These are phyloP conservation scores for Hydra vulgaris DNA, from an alignment of 30 jellyfish, hydroid and myxozoan genomes.

Conservation along the genomic window DNA sequence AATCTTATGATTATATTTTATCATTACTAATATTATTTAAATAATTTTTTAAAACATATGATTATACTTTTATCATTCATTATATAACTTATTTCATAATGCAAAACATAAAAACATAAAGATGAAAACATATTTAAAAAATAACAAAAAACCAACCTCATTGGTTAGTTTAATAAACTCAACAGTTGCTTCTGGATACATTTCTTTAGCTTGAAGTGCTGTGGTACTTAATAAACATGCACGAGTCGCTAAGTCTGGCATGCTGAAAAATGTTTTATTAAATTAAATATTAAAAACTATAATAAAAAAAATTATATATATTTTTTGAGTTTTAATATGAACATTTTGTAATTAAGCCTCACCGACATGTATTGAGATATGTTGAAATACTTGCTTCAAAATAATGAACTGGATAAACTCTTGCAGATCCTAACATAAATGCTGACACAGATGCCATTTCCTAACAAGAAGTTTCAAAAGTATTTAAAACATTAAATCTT, in stretches of 20 bases:
- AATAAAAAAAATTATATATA: too few species aligned
- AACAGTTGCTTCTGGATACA: conserved; percentile 78
- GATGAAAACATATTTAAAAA: too few species aligned
- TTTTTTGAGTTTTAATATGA: too few species aligned
- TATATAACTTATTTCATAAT: too few species aligned
- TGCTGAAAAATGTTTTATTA: conserved; percentile 36
- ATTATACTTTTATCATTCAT: too few species aligned
- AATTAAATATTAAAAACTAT: too few species aligned
- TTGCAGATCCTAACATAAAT: conserved; percentile 51
- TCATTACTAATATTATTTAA: too few species aligned
- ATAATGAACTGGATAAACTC: conserved; percentile 61
- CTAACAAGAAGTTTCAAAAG: conserved; percentile 4
- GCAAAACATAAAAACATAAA: too few species aligned
- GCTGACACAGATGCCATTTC: conserved; percentile 97
- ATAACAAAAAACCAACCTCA: conserved; percentile 35
- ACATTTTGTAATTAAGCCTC: too few species aligned
- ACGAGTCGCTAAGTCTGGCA: conserved; percentile 82
- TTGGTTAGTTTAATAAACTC: conserved; percentile 79
- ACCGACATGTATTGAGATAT: conserved; percentile 73
- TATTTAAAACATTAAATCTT: too few species aligned
- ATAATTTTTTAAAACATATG: too few species aligned
- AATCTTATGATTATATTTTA: too few species aligned
- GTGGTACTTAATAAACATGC: conserved; percentile 88
- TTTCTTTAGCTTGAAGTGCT: conserved; percentile 41
- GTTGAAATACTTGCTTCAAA: conserved; percentile 91